phyloP scores from a whole-genome alignment of 2,113 vertebrate genomes.

The Bos indicus region DNA sequence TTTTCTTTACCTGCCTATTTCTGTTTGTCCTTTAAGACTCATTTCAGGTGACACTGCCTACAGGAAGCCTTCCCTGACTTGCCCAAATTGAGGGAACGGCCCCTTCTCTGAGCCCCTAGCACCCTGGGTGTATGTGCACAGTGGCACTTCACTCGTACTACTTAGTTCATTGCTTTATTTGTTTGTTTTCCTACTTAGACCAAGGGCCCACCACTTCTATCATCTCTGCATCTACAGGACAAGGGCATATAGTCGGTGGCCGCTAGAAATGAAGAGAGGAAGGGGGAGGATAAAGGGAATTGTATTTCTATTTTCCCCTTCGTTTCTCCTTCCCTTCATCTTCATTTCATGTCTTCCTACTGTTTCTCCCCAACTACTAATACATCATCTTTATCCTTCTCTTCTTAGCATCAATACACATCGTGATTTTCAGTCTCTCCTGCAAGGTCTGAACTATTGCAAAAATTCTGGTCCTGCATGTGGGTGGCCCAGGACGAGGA shows the following conservation, averaged over 20 bases:
- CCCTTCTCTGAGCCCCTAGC: not conserved
- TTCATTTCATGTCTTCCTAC: not conserved
- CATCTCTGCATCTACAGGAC: not conserved
- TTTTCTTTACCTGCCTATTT: not conserved
- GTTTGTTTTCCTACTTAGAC: constrained; percentile 24
- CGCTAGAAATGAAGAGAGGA: not conserved
- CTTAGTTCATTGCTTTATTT: not conserved
- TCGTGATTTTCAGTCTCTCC: not conserved
- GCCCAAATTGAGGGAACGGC: not conserved
- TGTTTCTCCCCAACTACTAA: constrained; percentile 19
- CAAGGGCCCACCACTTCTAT: not conserved
- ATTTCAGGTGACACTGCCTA: not conserved
- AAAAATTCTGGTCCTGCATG: not conserved
- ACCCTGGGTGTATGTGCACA: not conserved
- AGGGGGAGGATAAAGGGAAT: not conserved
- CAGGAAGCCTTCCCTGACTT: not conserved
- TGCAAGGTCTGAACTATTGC: not conserved
- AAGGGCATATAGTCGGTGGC: not conserved
- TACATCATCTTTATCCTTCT: not conserved
- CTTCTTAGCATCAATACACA: not conserved
- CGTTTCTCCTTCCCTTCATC: constrained; percentile 11
- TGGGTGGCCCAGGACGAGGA: not conserved
- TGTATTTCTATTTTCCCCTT: not conserved
- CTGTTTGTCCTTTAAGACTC: not conserved
- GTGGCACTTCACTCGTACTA: not conserved